Percentiles rank a stretch among this genome's conserved stretches.
Evolutionary conservation across 2,797 vertebrate genomes (phyloP).

Genomic region (Allobates femoralis): DNA sequence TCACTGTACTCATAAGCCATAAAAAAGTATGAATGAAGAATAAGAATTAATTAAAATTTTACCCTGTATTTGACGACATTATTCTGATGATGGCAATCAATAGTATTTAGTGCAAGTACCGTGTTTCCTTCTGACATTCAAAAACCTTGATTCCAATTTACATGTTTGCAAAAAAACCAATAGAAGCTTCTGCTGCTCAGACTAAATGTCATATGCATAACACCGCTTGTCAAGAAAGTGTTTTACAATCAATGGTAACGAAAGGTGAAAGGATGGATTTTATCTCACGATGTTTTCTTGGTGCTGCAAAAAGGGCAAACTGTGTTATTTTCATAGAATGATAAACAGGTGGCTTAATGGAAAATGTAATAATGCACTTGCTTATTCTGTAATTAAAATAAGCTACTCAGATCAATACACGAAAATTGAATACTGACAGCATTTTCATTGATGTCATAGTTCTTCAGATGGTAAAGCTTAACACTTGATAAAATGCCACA

Average conservation of each 20-base stretch:
- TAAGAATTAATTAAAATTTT: not conserved
- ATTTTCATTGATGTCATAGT: not conserved
- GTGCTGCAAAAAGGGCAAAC: slow-evolving; percentile 51
- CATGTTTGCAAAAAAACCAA: slow-evolving; percentile 57
- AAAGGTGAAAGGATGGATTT: slow-evolving; percentile 63
- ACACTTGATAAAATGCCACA: slow-evolving; percentile 21
- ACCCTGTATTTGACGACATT: slow-evolving; percentile 7
- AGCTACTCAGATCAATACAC: slow-evolving; percentile 33
- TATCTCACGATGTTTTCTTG: slow-evolving; percentile 50
- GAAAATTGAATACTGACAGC: slow-evolving; percentile 26
- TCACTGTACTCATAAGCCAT: not conserved
- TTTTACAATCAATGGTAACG: slow-evolving; percentile 62
- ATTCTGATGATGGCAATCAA: slow-evolving; percentile 36
- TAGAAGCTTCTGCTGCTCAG: slow-evolving; percentile 45
- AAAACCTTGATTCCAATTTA: slow-evolving; percentile 59
- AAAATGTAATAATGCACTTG: slow-evolving; percentile 38
- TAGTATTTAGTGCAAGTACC: slow-evolving; percentile 42
- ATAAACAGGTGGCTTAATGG: slow-evolving; percentile 42
- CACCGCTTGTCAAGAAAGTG: slow-evolving; percentile 59
- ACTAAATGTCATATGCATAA: slow-evolving; percentile 62
- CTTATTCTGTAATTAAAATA: slow-evolving; percentile 50
- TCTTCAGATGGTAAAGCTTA: slow-evolving; percentile 27
- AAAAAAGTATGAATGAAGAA: not conserved
- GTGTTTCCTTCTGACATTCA: slow-evolving; percentile 56
- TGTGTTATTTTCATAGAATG: slow-evolving; percentile 45